Percentiles rank a stretch among this genome's conserved stretches.
These are phyloP conservation scores for Tetheella fluctuosa DNA, from an alignment of 2,888 invertebrate species.

Conservation along the genomic window DNA sequence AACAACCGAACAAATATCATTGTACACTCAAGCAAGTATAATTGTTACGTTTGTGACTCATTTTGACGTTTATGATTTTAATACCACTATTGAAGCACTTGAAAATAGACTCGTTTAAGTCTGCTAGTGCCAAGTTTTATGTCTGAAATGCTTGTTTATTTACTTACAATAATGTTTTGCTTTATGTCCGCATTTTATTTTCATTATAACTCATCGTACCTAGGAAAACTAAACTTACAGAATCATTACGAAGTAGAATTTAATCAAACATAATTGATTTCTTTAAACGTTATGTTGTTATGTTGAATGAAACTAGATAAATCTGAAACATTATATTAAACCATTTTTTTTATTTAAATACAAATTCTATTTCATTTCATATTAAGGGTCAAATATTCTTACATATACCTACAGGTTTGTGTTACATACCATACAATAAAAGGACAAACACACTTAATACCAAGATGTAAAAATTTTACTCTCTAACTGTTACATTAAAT, in stretches of 20 bases:
- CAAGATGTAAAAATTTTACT: not conserved
- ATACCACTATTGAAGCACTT: constrained; percentile 1
- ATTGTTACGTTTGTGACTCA: constrained; percentile 10
- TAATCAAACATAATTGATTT: not conserved
- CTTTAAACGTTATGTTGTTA: not conserved
- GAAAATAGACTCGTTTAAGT: constrained; percentile 11
- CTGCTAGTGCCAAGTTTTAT: not conserved
- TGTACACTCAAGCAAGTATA: constrained; percentile 4
- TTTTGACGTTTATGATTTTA: constrained; percentile 6
- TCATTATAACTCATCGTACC: too few relatives aligned
- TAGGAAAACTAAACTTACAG: not conserved
- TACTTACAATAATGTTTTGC: not conserved
- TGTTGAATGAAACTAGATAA: too few relatives aligned
- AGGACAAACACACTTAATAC: not conserved
- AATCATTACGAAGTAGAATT: too few relatives aligned
- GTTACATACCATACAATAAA: not conserved
- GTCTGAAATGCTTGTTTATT: not conserved
- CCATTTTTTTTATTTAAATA: too few relatives aligned
- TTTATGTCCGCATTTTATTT: not conserved
- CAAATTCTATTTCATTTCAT: too few relatives aligned
- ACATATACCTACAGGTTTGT: too few relatives aligned
- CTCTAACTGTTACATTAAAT: constrained; percentile 22
- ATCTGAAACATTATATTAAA: too few relatives aligned
- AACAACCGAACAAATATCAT: not conserved
- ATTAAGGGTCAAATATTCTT: too few relatives aligned